A percentile compares a stretch with the other conserved stretches of the same genome.
phyloP scores from a whole-genome alignment of 2,888 invertebrate genomes.

The Cynaeus angustus region DNA sequence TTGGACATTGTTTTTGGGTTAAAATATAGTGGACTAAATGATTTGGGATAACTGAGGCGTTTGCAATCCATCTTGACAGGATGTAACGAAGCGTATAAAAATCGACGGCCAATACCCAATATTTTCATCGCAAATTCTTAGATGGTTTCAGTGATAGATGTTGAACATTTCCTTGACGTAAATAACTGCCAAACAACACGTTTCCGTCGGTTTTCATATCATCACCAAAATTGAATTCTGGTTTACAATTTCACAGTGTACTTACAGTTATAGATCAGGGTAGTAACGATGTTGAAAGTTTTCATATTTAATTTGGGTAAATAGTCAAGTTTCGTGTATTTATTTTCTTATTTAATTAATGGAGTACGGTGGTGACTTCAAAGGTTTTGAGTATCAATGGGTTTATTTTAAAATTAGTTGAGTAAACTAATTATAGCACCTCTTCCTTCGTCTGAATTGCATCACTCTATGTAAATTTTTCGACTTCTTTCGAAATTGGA shows the following conservation, averaged over 20 bases:
- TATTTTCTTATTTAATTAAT: conserved; percentile 30
- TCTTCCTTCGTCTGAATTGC: conserved; percentile 31
- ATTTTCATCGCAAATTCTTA: conserved; percentile 49
- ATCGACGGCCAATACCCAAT: conserved; percentile 50
- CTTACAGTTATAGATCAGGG: no score
- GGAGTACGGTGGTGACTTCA: conserved; percentile 35
- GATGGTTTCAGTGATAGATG: conserved; percentile 48
- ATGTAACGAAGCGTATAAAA: conserved; percentile 51
- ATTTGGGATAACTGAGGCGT: conserved; percentile 43
- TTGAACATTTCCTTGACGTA: conserved; percentile 51
- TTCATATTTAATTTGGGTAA: conserved; percentile 17
- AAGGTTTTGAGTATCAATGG: conserved; percentile 32
- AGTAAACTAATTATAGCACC: conserved; percentile 45
- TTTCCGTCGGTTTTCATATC: conserved; percentile 47
- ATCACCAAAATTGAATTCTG: conserved; percentile 41
- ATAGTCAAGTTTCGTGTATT: conserved; percentile 16
- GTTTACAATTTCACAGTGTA: conserved; percentile 25
- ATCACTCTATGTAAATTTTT: conserved; percentile 40
- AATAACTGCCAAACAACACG: conserved; percentile 51
- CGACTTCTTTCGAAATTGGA: conserved; percentile 28
- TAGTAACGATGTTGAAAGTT: neutral
- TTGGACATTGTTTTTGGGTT: conserved; percentile 22
- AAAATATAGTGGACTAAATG: conserved; percentile 11
- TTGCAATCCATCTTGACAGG: conserved; percentile 49
- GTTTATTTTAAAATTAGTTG: conserved; percentile 44